Evolutionary conservation across 1,140 invertebrate genomes (phyloP), one percentile per base, ranked within the genome.

Genomic region (Augochlora pura): DNA sequence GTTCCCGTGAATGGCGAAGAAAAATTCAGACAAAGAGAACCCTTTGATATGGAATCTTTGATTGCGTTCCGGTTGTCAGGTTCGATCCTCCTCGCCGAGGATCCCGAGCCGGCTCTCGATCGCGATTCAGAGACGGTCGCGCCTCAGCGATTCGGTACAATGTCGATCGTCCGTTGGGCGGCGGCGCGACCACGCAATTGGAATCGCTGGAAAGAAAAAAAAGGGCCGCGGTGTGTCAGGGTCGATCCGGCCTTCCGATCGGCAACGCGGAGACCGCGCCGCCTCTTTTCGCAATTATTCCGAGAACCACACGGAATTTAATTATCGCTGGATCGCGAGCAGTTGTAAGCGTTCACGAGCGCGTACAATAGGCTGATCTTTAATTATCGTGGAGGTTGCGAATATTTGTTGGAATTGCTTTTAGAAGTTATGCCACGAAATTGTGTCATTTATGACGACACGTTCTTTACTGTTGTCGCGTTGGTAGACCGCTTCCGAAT

Each of bases 81-180:
- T 8, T 3, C 38, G 63, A 65, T 65, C 21, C 6, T 49, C 12
- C 39, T 67, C 49, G 60, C 23, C 12, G 42, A 42, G 42, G 42
- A 42, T 42, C 42, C 0, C 42, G 52, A 42, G 27, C 62, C 21
- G 38, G 23, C 5, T 64, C 21, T 69, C 59, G 68, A 49, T 52
- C 21, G 49, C n/a, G 67, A 74, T 84, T 59, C 16, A 14, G 18
- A 2, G 18, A 2, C 60, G 71, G 71, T 67, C 77, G 38, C 39
- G 82, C 72, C 62, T 46, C 83, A 74, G 46, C 65, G 75, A 54
- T 57, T 69, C 12, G 9, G 68, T 69, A 71, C 82, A 68, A 67
- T 60, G n/a, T 66, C 74, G 84, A 85, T 85, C 54, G 77, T 27
- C 38, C 16, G 49, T 52, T 21, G 49, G 49, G 2, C 49, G 49